These are phyloP conservation scores for Trichonephila clavipes DNA, from an alignment of 1,140 invertebrate genomes.

Conservation along the genomic window DNA sequence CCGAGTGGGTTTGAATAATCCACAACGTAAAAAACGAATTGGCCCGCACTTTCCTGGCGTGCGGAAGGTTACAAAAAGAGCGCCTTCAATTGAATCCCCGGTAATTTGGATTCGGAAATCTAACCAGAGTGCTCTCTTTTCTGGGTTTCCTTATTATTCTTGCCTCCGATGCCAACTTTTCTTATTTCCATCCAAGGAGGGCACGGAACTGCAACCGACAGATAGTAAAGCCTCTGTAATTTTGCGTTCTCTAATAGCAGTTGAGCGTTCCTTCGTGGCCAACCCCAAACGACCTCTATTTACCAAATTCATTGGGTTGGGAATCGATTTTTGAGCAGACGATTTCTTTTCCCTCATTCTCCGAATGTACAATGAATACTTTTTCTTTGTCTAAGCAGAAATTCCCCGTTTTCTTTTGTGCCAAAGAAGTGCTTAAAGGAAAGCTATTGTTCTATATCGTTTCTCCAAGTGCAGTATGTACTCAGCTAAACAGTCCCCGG, in stretches of 20 bases:
- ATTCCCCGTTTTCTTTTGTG: conserved; percentile 68
- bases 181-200: neutral
- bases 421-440: conserved; percentile 69
- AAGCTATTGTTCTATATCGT: conserved; percentile 65
- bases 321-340: conserved; percentile 65
- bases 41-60: neutral
- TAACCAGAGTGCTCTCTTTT: neutral
- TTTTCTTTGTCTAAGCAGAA: conserved; percentile 75
- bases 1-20: neutral
- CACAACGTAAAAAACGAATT: neutral
- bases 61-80: neutral
- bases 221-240: neutral
- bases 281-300: conserved; percentile 28
- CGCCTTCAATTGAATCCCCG: neutral
- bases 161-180: neutral
- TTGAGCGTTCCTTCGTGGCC: neutral
- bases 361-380: conserved; percentile 62
- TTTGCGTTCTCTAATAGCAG: conserved; percentile 10
- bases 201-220: neutral
- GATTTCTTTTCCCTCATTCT: conserved; percentile 57
- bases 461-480: conserved; percentile 54
- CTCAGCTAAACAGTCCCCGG: conserved; percentile 66
- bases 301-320: conserved; percentile 60
- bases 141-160: neutral
- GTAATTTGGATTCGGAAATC: conserved; percentile 3